phyloP scores from a whole-genome alignment of 2,888 invertebrate species.

The Hemistola chrysoprasaria region DNA sequence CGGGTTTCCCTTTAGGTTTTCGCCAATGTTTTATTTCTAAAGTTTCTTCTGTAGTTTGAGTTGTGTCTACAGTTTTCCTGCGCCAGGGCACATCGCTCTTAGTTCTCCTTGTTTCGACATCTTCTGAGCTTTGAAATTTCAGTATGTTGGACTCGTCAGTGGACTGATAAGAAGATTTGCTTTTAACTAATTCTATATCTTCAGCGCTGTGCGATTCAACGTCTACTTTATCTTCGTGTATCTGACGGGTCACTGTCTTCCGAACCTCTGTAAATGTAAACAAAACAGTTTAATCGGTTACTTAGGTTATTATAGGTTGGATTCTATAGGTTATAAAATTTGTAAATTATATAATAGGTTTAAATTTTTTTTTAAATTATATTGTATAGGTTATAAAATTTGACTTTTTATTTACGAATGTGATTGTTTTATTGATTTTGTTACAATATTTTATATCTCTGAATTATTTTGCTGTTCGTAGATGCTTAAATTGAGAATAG shows the following conservation, averaged over 20 bases:
- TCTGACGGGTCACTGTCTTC: constrained; percentile 46
- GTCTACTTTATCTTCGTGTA: constrained; percentile 52
- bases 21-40: constrained; percentile 50
- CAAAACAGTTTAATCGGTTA: too few relatives aligned
- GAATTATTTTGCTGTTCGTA: too few relatives aligned
- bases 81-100: constrained; percentile 61
- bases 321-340: too few relatives aligned
- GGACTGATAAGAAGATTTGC: constrained; percentile 49
- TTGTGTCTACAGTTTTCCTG: constrained; percentile 34
- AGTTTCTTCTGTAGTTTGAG: constrained; percentile 34
- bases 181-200: constrained; percentile 37
- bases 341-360: too few relatives aligned
- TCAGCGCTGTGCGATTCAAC: constrained; percentile 34
- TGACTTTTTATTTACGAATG: too few relatives aligned
- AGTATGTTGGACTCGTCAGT: constrained; percentile 69
- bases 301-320: too few relatives aligned
- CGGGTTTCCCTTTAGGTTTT: constrained; percentile 37
- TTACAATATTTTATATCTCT: too few relatives aligned
- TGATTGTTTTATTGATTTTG: too few relatives aligned
- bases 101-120: constrained; percentile 51
- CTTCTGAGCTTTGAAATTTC: constrained; percentile 53
- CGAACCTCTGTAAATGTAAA: constrained; percentile 57
- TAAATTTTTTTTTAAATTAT: too few relatives aligned
- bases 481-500: too few relatives aligned
- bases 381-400: too few relatives aligned